Evolutionary conservation across 2,113 vertebrate species (phyloP), one percentile per base, ranked within the genome.

Genomic region (Ictidomys tridecemlineatus): DNA sequence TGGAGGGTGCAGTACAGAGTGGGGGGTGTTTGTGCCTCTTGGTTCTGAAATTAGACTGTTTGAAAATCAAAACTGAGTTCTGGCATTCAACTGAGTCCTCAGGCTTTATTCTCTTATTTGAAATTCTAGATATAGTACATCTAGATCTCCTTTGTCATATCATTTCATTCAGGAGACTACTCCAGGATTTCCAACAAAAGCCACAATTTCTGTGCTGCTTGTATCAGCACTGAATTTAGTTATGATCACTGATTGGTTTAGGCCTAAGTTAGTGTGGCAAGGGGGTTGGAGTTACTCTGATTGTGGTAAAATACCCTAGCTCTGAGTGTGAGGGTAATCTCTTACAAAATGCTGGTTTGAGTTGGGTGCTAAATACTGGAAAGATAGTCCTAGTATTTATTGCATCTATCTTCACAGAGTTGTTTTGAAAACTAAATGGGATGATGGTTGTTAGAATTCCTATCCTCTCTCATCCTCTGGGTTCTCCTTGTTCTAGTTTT

Each of bases 351-450:
- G 67, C 26, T 73, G 82, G 13, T 63, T 77, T 48, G 63, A 84
- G 26, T 85, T 0, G 42, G 20, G 6, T 34, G 51, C 53, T 61
- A 24, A n/a, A 58, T 30, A 11, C 30, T 83, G 56, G 37, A 78
- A 53, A 82, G 58, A 63, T 5, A 42, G 48, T 73, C 30, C 45
- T 58, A 56, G 8, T 51, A 32, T 84, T 26, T 45, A 6, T 26
- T 70, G 48, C 8, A 69, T 22, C 12, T 89, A 37, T 8, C 20
- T 39, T 91, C 10, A 92, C 74, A 73, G 79, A 94, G 56, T 88
- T 88, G 56, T 85, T 97, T 95, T 74, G 72, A 88, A 48, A 18
- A 79, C 69, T 93, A 61, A 95, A 45, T 90, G 51, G 26, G 20
- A 17, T 63, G 8, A 5, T 51, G 78, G 53, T 8, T 85, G 72